Evolutionary conservation across 2,888 invertebrate genomes (phyloP).

Genomic region (Xestia xanthographa): DNA sequence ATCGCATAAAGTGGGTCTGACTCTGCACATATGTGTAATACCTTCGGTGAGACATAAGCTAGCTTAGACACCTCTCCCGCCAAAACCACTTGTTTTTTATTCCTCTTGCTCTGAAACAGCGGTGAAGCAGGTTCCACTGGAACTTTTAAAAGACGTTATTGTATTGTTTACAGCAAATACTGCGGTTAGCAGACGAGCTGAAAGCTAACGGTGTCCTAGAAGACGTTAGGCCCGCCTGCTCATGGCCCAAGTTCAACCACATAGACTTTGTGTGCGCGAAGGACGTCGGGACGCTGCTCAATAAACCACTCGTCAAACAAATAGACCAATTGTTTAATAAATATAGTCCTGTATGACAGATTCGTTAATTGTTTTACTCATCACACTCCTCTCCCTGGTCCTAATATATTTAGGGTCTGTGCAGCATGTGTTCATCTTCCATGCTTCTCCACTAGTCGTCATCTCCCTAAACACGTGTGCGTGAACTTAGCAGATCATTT

Average conservation of each 20-base stretch:
- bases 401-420: no score
- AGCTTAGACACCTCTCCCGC: no score
- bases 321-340: not conserved
- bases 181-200: constrained; percentile 78
- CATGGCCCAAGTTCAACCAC: constrained; percentile 88
- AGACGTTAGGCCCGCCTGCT: constrained; percentile 74
- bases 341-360: constrained; percentile 1
- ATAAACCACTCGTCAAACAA: constrained; percentile 76
- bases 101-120: not conserved
- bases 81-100: not conserved
- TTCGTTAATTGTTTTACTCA: not conserved
- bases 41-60: no score
- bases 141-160: not conserved
- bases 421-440: no score
- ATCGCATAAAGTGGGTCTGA: no score
- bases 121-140: not conserved
- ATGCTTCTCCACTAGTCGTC: no score
- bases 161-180: constrained; percentile 80
- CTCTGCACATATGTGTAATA: no score
- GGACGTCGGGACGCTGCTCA: constrained; percentile 82
- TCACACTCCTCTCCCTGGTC: no score
- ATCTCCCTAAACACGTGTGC: no score
- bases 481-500: no score
- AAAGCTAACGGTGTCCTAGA: constrained; percentile 78
- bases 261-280: constrained; percentile 86